These are phyloP conservation scores for Oncopeltus fasciatus DNA, from an alignment of 1,140 invertebrate genomes.

Conservation along the genomic window DNA sequence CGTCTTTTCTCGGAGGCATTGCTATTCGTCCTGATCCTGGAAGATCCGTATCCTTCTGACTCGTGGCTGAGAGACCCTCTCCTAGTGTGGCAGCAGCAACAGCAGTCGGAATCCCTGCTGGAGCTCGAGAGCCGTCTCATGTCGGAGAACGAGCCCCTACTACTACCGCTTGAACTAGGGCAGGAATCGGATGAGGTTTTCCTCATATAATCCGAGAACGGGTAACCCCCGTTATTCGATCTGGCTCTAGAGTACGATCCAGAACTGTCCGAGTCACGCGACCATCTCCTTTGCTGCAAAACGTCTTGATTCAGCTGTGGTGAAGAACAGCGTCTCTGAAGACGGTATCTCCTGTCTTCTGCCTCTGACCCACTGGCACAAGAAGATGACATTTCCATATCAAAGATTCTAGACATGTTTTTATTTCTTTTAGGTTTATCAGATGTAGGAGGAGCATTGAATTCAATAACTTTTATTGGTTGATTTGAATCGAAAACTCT, in stretches of 20 bases:
- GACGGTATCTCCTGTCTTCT: slow-evolving; percentile 37
- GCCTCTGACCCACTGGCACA: slow-evolving; percentile 51
- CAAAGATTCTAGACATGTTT: slow-evolving; percentile 24
- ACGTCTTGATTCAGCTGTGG: slow-evolving; percentile 37
- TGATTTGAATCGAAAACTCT: slow-evolving; percentile 36
- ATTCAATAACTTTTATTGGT: slow-evolving; percentile 25
- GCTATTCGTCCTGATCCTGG: slow-evolving; percentile 38
- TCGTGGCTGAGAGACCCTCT: slow-evolving; percentile 22
- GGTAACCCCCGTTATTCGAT: slow-evolving; percentile 33
- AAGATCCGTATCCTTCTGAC: slow-evolving; percentile 30
- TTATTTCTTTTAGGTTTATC: slow-evolving; percentile 32
- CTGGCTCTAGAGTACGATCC: slow-evolving; percentile 43
- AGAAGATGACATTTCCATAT: slow-evolving; percentile 36
- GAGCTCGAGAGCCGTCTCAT: slow-evolving; percentile 27
- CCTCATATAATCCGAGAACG: slow-evolving; percentile 28
- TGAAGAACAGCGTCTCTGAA: slow-evolving; percentile 39
- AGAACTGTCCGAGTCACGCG: slow-evolving; percentile 40
- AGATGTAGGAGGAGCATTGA: slow-evolving; percentile 28
- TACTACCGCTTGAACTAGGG: slow-evolving; percentile 33
- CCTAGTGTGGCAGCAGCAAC: slow-evolving; percentile 27
- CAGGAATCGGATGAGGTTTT: slow-evolving; percentile 33
- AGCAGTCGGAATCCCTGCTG: slow-evolving; percentile 27
- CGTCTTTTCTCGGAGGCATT: slow-evolving; percentile 22
- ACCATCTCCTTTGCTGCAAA: slow-evolving; percentile 40
- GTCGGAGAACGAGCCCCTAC: slow-evolving; percentile 28